phyloP scores from a whole-genome alignment of 2,113 vertebrate genomes.

The Bothrops jararaca region DNA sequence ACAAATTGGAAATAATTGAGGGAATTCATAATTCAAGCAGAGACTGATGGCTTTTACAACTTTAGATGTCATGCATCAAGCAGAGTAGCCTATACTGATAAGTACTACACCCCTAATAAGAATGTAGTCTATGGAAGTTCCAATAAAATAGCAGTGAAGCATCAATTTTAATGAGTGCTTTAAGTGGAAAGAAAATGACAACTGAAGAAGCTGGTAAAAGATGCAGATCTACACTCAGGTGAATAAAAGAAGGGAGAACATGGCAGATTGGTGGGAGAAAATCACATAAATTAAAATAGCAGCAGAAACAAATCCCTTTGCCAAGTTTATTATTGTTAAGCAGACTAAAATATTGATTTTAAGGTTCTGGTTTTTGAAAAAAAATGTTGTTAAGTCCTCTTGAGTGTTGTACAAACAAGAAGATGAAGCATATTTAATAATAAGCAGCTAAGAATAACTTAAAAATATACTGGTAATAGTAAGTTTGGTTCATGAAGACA shows the following conservation, averaged over 20 bases:
- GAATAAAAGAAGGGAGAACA: not conserved
- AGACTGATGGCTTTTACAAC: not conserved
- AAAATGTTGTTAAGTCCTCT: not conserved
- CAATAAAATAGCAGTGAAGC: not conserved
- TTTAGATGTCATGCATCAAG: not conserved
- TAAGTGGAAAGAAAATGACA: not conserved
- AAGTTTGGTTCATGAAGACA: not conserved
- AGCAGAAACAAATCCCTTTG: not conserved
- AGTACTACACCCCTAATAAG: not conserved
- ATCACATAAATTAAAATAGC: not conserved
- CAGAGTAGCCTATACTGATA: not conserved
- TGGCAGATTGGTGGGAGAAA: not conserved
- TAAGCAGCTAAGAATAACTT: not conserved
- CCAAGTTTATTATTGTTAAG: not conserved
- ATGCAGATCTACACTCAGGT: not conserved
- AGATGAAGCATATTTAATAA: not conserved
- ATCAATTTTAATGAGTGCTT: not conserved
- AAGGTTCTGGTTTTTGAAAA: not conserved
- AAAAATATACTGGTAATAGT: not conserved
- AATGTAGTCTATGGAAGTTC: not conserved
- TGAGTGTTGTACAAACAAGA: not conserved
- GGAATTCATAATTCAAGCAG: not conserved
- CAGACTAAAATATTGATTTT: not conserved
- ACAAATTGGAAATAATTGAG: not conserved
- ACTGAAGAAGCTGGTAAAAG: not conserved